These are phyloP conservation scores for Cephalopholis sonnerati DNA, from an alignment of 2,113 vertebrate species.

Conservation along the genomic window DNA sequence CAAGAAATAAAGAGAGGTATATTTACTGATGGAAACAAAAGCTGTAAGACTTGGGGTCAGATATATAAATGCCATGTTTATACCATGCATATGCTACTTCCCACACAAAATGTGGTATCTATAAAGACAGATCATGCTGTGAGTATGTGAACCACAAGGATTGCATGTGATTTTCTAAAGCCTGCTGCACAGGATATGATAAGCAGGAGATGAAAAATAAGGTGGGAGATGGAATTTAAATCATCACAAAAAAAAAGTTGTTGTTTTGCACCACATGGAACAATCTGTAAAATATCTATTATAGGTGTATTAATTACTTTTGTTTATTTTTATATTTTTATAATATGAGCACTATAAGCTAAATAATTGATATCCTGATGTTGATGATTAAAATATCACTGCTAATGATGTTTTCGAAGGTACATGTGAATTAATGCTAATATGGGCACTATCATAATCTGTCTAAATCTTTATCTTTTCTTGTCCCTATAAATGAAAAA, in stretches of 20 bases:
- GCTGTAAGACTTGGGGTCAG: background rate
- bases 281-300: background rate
- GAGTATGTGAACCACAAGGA: background rate
- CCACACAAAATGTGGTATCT: background rate
- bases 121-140: background rate
- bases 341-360: background rate
- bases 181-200: background rate
- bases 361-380: background rate
- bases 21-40: background rate
- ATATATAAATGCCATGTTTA: too few relatives aligned
- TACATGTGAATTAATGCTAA: background rate
- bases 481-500: background rate
- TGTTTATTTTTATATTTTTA: slow-evolving; percentile 2
- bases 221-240: background rate
- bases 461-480: background rate
- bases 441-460: background rate
- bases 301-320: background rate
- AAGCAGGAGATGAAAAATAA: background rate
- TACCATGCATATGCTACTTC: background rate
- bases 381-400: background rate
- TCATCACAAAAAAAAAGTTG: too few relatives aligned
- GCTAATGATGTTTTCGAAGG: background rate
- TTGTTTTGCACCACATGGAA: background rate
- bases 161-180: background rate
- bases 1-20: background rate